Percentiles rank a stretch among this genome's conserved stretches.
phyloP scores from a whole-genome alignment of 1,140 invertebrate species.

The Cydia pomonella region DNA sequence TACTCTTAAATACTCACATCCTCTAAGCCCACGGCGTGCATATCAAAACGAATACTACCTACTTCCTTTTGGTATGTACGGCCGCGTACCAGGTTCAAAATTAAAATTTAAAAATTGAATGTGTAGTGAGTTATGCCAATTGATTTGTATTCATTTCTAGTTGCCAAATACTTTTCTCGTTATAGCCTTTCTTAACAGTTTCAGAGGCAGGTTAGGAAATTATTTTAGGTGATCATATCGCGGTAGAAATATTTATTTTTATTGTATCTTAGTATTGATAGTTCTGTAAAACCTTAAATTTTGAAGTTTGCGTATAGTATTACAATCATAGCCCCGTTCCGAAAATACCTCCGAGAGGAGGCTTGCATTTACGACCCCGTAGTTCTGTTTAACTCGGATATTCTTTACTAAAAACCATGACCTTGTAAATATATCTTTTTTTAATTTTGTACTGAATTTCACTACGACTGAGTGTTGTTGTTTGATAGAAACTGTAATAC shows the following conservation, averaged over 20 bases:
- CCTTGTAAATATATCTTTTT: constrained; percentile 71
- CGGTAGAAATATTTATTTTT: constrained; percentile 73
- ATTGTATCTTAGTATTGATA: constrained; percentile 63
- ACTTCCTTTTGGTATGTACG: constrained; percentile 59
- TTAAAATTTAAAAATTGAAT: constrained; percentile 49
- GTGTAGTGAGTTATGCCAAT: constrained; percentile 60
- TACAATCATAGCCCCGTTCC: neutral
- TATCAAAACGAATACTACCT: constrained; percentile 50
- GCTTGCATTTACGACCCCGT: constrained; percentile 67
- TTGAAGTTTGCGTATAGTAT: constrained; percentile 21
- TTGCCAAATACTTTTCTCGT: constrained; percentile 76
- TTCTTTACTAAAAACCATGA: constrained; percentile 55
- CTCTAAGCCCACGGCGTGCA: constrained; percentile 54
- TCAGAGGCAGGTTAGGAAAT: constrained; percentile 66
- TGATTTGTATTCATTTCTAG: constrained; percentile 74
- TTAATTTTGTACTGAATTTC: constrained; percentile 66
- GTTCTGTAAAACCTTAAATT: constrained; percentile 25
- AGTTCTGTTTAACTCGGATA: constrained; percentile 46
- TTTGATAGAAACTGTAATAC: constrained; percentile 79
- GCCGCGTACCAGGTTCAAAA: constrained; percentile 64
- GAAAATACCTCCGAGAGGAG: constrained; percentile 39
- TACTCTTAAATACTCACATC: constrained; percentile 74
- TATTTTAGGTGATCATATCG: constrained; percentile 66
- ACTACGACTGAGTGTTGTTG: constrained; percentile 78
- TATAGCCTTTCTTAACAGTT: constrained; percentile 67